Conservation (phyloP, 2,888 invertebrate species). For the Mamestra brassicae region DNA sequence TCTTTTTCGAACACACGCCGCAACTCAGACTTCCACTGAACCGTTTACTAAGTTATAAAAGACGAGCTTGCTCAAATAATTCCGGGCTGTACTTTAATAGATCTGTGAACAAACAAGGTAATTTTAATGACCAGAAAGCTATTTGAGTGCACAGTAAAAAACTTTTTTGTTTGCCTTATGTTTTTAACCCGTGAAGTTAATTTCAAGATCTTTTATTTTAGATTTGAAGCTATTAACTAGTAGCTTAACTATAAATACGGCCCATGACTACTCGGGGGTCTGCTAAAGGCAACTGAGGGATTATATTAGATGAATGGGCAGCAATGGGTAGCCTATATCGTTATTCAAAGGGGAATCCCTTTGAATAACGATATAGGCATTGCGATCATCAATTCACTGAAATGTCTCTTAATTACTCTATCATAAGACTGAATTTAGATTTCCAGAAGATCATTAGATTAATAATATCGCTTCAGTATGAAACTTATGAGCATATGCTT, state of each 20-base stretch:
- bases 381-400: slow-evolving; percentile 13
- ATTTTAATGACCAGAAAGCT: slow-evolving; percentile 30
- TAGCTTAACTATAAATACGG: slow-evolving; percentile 34
- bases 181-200: neutral
- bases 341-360: too few species aligned
- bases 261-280: slow-evolving; percentile 18
- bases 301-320: slow-evolving; percentile 37
- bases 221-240: slow-evolving; percentile 6
- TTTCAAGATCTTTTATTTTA: slow-evolving; percentile 23
- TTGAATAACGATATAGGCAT: slow-evolving; percentile 6
- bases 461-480: neutral
- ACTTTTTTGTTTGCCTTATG: neutral
- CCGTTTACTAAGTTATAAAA: slow-evolving; percentile 56
- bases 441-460: neutral
- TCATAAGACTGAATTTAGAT: neutral
- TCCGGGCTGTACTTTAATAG: slow-evolving; percentile 12
- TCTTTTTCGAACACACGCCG: slow-evolving; percentile 68
- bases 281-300: slow-evolving; percentile 10
- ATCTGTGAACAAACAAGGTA: neutral
- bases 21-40: slow-evolving; percentile 62
- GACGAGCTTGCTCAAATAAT: slow-evolving; percentile 40
- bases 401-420: slow-evolving; percentile 11
- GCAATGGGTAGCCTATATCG: slow-evolving; percentile 19
- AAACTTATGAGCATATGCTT: neutral
- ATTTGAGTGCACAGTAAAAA: neutral